Evolutionary conservation across 2,113 vertebrate genomes (phyloP).

Genomic region (Cephalopterus ornatus): DNA sequence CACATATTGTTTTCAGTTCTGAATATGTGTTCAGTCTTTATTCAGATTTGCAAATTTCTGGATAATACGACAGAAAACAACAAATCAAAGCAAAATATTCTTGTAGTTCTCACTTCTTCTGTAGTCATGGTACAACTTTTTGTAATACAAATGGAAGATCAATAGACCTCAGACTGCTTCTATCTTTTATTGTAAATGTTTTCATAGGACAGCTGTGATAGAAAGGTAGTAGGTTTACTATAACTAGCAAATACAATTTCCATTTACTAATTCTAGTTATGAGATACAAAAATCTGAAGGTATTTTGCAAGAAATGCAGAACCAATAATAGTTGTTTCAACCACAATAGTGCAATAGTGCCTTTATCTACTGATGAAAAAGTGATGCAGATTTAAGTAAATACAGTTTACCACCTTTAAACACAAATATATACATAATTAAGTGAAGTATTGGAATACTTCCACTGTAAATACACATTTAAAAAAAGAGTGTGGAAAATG

Average conservation of each 20-base stretch:
- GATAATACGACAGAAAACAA: neutral
- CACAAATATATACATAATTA: neutral
- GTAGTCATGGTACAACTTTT: neutral
- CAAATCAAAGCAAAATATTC: neutral
- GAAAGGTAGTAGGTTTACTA: neutral
- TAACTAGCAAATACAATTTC: neutral
- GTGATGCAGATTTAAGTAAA: neutral
- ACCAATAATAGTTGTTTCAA: neutral
- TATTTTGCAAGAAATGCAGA: neutral
- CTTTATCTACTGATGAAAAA: neutral
- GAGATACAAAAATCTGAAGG: neutral
- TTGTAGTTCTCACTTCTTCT: neutral
- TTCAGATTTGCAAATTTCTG: neutral
- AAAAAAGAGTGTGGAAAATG: neutral
- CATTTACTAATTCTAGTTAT: neutral
- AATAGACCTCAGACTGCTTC: neutral
- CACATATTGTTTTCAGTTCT: neutral
- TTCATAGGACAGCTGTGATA: neutral
- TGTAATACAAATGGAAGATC: neutral
- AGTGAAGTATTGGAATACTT: neutral
- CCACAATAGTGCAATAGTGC: neutral
- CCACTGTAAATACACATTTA: neutral
- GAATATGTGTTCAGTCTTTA: neutral
- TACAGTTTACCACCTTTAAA: neutral
- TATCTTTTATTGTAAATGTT: neutral